A percentile compares a stretch with the other conserved stretches of the same genome.
Conservation (phyloP, 2,113 vertebrate species). For the Indicator indicator region DNA sequence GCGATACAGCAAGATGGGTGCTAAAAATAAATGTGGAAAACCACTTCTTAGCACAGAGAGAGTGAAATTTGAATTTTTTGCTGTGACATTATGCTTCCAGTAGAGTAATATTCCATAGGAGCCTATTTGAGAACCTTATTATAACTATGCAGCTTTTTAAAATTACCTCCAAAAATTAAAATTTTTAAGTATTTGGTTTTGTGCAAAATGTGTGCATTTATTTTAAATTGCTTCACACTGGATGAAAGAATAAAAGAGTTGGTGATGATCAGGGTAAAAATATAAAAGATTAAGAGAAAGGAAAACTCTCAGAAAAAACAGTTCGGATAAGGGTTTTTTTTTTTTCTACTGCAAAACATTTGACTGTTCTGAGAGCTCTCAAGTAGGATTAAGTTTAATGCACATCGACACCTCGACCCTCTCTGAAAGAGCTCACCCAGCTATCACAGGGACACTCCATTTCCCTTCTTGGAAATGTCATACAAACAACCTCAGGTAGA, state of each 20-base stretch:
- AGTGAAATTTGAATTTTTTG: neutral
- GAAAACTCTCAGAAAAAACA: neutral
- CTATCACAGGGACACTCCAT: neutral
- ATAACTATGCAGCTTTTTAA: neutral
- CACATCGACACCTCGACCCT: neutral
- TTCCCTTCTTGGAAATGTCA: neutral
- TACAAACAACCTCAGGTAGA: neutral
- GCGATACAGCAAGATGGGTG: neutral
- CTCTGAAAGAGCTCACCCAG: neutral
- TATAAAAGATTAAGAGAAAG: neutral
- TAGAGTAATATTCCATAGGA: neutral
- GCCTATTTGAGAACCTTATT: neutral
- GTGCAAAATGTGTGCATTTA: neutral
- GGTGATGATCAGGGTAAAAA: neutral
- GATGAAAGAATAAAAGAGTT: neutral
- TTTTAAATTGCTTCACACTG: neutral
- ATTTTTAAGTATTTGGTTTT: neutral
- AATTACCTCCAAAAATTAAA: neutral
- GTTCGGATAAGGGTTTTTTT: neutral
- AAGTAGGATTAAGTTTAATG: neutral
- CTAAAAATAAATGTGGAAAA: conserved; percentile 44
- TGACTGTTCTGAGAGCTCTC: neutral
- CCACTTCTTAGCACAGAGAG: neutral
- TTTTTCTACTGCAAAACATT: neutral
- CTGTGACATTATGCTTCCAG: neutral